phyloP scores from a whole-genome alignment of 2,113 vertebrate species.

The Nycticorax nycticorax region DNA sequence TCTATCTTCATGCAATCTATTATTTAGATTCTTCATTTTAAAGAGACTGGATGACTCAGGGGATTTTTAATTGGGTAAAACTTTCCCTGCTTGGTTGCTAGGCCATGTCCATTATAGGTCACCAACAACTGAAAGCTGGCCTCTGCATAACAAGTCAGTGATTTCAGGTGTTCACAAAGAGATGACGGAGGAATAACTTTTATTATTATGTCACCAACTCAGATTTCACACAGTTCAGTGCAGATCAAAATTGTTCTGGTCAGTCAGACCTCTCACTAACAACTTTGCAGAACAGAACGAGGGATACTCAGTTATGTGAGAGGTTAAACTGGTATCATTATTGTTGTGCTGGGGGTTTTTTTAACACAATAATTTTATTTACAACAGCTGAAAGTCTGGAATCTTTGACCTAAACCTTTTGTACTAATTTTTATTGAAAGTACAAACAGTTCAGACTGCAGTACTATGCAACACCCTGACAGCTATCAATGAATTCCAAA shows the following conservation, averaged over 20 bases:
- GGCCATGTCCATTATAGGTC: neutral
- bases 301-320: neutral
- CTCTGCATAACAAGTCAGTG: neutral
- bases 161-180: neutral
- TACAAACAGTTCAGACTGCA: neutral
- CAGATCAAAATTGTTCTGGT: neutral
- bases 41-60: neutral
- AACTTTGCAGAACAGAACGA: neutral
- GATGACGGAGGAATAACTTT: neutral
- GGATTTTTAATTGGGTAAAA: slow-evolving; percentile 36
- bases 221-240: neutral
- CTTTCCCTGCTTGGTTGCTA: neutral
- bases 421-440: neutral
- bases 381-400: neutral
- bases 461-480: neutral
- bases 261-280: neutral
- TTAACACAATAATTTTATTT: neutral
- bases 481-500: neutral
- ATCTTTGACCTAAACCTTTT: neutral
- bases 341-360: neutral
- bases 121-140: neutral
- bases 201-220: neutral
- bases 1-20: slow-evolving; percentile 49
- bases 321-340: no score
- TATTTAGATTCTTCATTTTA: slow-evolving; percentile 46